Base-by-base conservation (phyloP, 2,797 vertebrate species). In the Aeoliscus strigatus region DNA sequence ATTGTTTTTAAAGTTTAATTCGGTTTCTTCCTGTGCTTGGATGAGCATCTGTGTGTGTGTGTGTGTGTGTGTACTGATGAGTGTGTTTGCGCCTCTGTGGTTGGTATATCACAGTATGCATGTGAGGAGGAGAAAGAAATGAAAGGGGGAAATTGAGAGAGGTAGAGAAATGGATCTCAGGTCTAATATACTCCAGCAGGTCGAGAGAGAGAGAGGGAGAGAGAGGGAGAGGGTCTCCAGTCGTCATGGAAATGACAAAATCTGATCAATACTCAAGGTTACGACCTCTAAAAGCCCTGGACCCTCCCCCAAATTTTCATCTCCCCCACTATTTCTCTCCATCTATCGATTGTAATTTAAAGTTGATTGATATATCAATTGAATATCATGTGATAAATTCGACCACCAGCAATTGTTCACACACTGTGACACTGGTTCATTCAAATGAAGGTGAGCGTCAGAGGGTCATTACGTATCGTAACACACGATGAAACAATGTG, bases 1-100 rank as follows among this genome's bases (percentile, higher is more conserved):
- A 97, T 96, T 98, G 94, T 97, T 97, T 95, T 94, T 95, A 95
- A 95, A 93, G 92, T 95, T 96, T 97, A 96, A 97, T 97, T 96
- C 93, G 93, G 93, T 96, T 97, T 96, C 92, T 96, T 97, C 94
- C 94, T 95, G 93, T 95, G 93, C 94, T 96, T 94, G 91, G 91
- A 93, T 94, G 95, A 94, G 91, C 94, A 95, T 90, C 86, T 91
- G 86, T 88, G 40, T 46, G 24, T 25, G 16, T n/a, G 41, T 46
- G 39, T 23, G 43, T 36, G 38, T 41, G 48, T 46, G 55, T 61
- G 63, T 45, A 26, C 25, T 56, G 51, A 66, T 61, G 58, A 55
- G 73, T 73, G 75, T 73, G 47, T 65, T 72, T 75, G 71, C 56
- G 66, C 66, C 61, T 62, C 23, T 64, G 69, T 74, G 73, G n/a